phyloP scores from a whole-genome alignment of 2,113 vertebrate genomes.

The Athene cunicularia region DNA sequence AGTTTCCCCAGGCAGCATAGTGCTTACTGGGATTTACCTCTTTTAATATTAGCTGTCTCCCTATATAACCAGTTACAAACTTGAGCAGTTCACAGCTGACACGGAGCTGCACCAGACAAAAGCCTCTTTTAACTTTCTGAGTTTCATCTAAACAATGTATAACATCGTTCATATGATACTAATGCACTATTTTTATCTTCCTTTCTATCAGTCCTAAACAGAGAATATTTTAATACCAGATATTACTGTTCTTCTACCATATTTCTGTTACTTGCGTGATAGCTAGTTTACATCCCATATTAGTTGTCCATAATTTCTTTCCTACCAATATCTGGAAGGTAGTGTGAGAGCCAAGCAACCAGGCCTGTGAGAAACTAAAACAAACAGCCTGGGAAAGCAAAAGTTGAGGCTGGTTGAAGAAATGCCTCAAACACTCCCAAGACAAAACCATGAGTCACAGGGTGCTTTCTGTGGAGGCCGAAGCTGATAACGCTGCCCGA shows the following conservation, averaged over 20 bases:
- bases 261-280: neutral
- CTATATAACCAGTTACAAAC: neutral
- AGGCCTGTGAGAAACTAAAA: no score
- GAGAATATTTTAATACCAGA: neutral
- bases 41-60: neutral
- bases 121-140: neutral
- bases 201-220: neutral
- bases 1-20: neutral
- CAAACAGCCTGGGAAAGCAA: no score
- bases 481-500: no score
- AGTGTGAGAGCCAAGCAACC: no score
- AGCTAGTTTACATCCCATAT: neutral
- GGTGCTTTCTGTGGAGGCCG: no score
- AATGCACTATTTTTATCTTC: neutral
- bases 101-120: neutral
- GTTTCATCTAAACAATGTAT: neutral
- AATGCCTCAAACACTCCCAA: no score
- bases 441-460: no score
- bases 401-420: no score
- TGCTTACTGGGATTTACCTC: neutral
- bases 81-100: neutral
- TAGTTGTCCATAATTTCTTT: neutral
- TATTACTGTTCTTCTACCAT: neutral
- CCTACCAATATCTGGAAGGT: neutral
- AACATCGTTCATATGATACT: neutral